Evolutionary conservation across 2,888 invertebrate species (phyloP), one percentile per base, ranked within the genome.

Genomic region (Drosophila helvetica): DNA sequence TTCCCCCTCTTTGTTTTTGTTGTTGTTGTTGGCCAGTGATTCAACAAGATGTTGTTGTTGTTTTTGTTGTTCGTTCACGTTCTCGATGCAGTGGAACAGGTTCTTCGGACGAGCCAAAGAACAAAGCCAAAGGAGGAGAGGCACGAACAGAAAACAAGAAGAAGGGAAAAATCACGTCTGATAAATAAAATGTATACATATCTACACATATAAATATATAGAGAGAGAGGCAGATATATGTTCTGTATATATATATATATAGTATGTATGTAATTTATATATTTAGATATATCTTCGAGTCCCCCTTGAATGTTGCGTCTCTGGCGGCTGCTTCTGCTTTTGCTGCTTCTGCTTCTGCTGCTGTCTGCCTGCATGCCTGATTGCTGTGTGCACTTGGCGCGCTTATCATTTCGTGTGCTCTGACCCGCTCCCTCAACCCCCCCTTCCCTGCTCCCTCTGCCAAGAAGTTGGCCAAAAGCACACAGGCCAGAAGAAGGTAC

Each of bases 21-120:
- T 33, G 38, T 7, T 38, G 38, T 7, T 80, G 75, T 77, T 80
- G 78, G 38, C 30, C 76, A 78, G 64, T 72, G 70, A 80, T 84
- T 79, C 80, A 80, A 85, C 84, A 86, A 82, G 82, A 84, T 82
- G 82, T 85, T 82, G 80, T 72, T 70, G 68, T n/a, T 71, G 68
- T 85, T 82, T 78, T 72, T 68, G 70, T n/a, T 71, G 68, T 54
- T 56, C 73, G 82, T 69, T 78, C 56, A 52, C 58, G 78, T 75
- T 75, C 78, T 55, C 47, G 66, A 55, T 77, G 82, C 79, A 70
- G 69, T 64, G 72, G 82, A 83, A 83, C 83, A 83, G 83, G 83
- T 85, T 83, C 83, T 79, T n/a, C n/a, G 84, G 73, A 71, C 47
- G 53, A 54, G 60, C 46, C 55, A 27, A 57, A 69, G 57, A 63